Evolutionary conservation across 2,888 invertebrate species (phyloP), one percentile per base, ranked within the genome.

Genomic region (Lathronympha strigana): DNA sequence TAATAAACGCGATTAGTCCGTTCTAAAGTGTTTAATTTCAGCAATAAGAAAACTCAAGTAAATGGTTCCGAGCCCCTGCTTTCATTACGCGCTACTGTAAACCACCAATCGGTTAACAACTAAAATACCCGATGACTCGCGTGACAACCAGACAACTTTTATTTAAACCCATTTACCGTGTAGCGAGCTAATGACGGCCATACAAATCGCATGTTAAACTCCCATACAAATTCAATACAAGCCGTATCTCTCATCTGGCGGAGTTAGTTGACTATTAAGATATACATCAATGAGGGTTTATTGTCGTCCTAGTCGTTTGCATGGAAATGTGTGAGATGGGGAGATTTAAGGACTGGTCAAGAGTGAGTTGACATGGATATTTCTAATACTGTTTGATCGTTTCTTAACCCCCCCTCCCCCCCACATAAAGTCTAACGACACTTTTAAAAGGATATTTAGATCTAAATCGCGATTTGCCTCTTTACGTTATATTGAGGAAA

Each of bases 201-300:
- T 57, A 57, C 55, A 57, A 43, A 57, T 57, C 28, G 55, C 55
- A 45, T 57, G 55, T 57, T 57, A 6, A 43, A 19, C 55, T 43
- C 55, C 55, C 55, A 57, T 57, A 57, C 55, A 43, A 43, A 57
- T 57, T 43, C 55, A 57, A 57, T 57, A 57, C 55, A 43, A 19
- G 55, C 19, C 6, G 43, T 57, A 57, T 57, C 55, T 17, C 3
- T 28, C 17, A 57, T 55, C 55, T 55, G 28, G 25, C 11, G 17
- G 6, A 19, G 36, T 38, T 55, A 17, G 28, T n/a, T 19, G 55
- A 25, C 55, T 57, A 43, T 57, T 57, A 43, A 57, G 55, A 57
- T 57, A 57, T 57, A 17, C 55, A 57, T 57, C 55, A 43, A 57
- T 43, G 55, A 57, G 15, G 38, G 19, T 57, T 57, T 57, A 55